These are phyloP conservation scores for Argentina silus DNA, from an alignment of 2,797 vertebrate genomes.

Conservation along the genomic window DNA sequence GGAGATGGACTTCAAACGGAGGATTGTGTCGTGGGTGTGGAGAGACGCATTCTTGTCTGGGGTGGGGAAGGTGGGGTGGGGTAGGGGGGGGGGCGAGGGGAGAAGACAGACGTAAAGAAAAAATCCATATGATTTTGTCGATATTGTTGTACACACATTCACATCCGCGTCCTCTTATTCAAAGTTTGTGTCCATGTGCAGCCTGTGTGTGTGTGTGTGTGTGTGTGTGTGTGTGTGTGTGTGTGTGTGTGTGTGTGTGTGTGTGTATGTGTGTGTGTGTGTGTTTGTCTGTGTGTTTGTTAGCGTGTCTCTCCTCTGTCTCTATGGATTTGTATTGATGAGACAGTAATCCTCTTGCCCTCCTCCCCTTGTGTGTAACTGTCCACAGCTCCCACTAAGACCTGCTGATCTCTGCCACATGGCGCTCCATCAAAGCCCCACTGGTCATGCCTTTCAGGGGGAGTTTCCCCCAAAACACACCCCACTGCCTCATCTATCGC, in stretches of 20 bases:
- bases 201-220: slow-evolving; percentile 3
- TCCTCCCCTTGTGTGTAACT: slow-evolving; percentile 70
- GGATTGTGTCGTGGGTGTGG: slow-evolving; percentile 70
- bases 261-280: slow-evolving; percentile 38
- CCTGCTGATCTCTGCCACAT: slow-evolving; percentile 81
- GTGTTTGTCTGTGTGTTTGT: slow-evolving; percentile 58
- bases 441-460: slow-evolving; percentile 70
- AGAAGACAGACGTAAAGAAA: slow-evolving; percentile 41
- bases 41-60: slow-evolving; percentile 79
- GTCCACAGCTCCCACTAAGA: slow-evolving; percentile 80
- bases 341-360: slow-evolving; percentile 78
- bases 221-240: slow-evolving; percentile 40
- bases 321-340: slow-evolving; percentile 74
- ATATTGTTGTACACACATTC: background rate
- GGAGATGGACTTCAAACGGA: slow-evolving; percentile 78
- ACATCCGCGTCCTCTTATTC: slow-evolving; percentile 14
- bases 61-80: slow-evolving; percentile 25
- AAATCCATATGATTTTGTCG: slow-evolving; percentile 9
- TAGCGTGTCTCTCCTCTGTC: slow-evolving; percentile 52
- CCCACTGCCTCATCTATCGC: slow-evolving; percentile 58
- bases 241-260: slow-evolving; percentile 41
- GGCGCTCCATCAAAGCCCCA: slow-evolving; percentile 79
- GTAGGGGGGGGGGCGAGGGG: slow-evolving; percentile 6
- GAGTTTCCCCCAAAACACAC: slow-evolving; percentile 54
- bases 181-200: slow-evolving; percentile 25